Conservation (phyloP, 1,140 invertebrate species). For the Neotoxoptera formosana region DNA sequence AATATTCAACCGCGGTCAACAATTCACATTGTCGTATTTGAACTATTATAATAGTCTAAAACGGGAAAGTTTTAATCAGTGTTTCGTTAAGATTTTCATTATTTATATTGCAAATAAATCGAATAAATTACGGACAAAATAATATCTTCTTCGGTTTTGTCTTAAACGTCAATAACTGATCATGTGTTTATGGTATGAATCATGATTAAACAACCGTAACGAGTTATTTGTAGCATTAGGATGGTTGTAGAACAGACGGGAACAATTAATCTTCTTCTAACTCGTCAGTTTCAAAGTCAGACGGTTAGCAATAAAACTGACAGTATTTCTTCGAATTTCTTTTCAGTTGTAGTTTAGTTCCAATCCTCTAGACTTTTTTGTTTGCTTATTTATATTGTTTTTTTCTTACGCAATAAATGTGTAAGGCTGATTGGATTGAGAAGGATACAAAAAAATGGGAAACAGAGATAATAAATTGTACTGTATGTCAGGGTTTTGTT, state of each 20-base stretch:
- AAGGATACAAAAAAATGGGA: neutral
- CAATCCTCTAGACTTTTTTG: neutral
- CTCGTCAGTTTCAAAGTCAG: neutral
- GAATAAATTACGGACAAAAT: neutral
- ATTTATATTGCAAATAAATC: neutral
- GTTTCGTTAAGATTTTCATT: neutral
- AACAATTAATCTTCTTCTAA: constrained; percentile 33
- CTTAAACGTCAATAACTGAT: neutral
- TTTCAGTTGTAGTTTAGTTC: neutral
- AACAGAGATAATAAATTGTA: neutral
- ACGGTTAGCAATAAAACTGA: constrained; percentile 34
- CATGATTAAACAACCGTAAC: neutral
- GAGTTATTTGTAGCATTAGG: constrained; percentile 1
- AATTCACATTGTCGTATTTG: neutral
- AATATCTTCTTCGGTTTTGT: neutral
- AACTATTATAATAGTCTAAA: neutral
- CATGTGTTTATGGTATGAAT: neutral
- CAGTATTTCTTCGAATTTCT: constrained; percentile 16
- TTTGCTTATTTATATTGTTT: constrained; percentile 9
- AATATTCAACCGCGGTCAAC: no score
- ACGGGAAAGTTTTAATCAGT: neutral
- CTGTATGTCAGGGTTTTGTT: neutral
- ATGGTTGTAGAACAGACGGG: neutral
- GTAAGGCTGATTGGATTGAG: neutral
- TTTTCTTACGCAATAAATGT: neutral